A percentile compares a stretch with the other conserved stretches of the same genome.
Conservation (phyloP, 1,140 invertebrate species). For the Aphelenchoides avenae region DNA sequence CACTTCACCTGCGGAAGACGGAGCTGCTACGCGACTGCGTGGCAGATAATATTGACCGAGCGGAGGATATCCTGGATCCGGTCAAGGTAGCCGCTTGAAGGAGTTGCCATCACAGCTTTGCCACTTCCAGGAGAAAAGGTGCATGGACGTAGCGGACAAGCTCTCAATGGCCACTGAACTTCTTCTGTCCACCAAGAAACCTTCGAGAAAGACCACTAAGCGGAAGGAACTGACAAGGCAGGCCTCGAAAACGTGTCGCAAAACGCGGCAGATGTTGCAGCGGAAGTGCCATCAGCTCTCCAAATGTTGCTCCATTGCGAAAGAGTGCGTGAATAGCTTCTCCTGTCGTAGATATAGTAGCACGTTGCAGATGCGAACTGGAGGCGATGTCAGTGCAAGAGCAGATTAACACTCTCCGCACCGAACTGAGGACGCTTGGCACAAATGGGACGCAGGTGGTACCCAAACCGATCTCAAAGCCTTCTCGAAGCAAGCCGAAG, state of each 20-base stretch:
- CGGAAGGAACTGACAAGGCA: constrained; percentile 2
- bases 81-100: too few species aligned
- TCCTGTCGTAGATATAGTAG: too few species aligned
- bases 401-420: too few species aligned
- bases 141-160: constrained; percentile 2
- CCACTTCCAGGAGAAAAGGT: constrained; percentile 4
- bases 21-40: constrained; percentile 3
- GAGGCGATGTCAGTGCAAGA: too few species aligned
- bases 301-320: constrained; percentile 4
- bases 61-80: neutral
- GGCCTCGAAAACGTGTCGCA: neutral
- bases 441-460: too few species aligned
- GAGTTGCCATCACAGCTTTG: neutral
- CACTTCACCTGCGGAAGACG: neutral
- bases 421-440: too few species aligned
- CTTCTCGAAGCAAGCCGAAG: too few species aligned
- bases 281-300: constrained; percentile 8
- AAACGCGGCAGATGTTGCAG: neutral
- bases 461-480: too few species aligned
- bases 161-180: neutral
- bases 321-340: too few species aligned
- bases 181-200: neutral
- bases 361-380: too few species aligned
- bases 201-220: constrained; percentile 5
- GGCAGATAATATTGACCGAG: constrained; percentile 6